These are phyloP conservation scores for Eospalax fontanierii DNA, from an alignment of 2,797 vertebrate genomes.

Conservation along the genomic window DNA sequence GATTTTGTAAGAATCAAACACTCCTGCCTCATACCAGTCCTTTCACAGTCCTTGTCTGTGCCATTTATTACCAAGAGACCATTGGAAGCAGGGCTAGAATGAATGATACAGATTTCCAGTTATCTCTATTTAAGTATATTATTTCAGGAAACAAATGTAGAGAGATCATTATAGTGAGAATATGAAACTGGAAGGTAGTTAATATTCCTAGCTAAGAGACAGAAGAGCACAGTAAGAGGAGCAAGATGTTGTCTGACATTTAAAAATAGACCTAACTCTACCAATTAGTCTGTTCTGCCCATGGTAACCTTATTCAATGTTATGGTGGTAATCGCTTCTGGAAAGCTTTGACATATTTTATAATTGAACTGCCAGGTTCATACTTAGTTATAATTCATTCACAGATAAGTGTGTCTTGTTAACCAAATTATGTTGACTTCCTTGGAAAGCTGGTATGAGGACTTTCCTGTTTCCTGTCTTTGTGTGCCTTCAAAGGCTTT, in stretches of 20 bases:
- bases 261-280: constrained; percentile 85
- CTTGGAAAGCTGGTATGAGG: constrained; percentile 83
- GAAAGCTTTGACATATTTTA: constrained; percentile 87
- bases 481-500: constrained; percentile 69
- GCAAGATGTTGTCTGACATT: constrained; percentile 79
- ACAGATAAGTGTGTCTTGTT: constrained; percentile 87
- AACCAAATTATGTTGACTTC: constrained; percentile 87
- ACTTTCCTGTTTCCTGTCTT: constrained; percentile 77
- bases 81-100: background rate
- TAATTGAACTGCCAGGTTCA: constrained; percentile 89
- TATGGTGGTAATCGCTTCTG: constrained; percentile 86
- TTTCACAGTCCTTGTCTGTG: background rate
- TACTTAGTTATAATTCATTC: constrained; percentile 86
- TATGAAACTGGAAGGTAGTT: constrained; percentile 60
- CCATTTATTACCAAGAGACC: background rate
- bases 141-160: constrained; percentile 47
- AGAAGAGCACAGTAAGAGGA: constrained; percentile 52
- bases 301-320: constrained; percentile 85
- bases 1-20: background rate
- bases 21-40: background rate
- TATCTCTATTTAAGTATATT: constrained; percentile 8
- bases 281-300: constrained; percentile 85
- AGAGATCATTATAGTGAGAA: constrained; percentile 29
- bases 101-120: background rate
- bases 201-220: constrained; percentile 55